Conservation (phyloP, 2,888 invertebrate species). For the Drosophila recens region DNA sequence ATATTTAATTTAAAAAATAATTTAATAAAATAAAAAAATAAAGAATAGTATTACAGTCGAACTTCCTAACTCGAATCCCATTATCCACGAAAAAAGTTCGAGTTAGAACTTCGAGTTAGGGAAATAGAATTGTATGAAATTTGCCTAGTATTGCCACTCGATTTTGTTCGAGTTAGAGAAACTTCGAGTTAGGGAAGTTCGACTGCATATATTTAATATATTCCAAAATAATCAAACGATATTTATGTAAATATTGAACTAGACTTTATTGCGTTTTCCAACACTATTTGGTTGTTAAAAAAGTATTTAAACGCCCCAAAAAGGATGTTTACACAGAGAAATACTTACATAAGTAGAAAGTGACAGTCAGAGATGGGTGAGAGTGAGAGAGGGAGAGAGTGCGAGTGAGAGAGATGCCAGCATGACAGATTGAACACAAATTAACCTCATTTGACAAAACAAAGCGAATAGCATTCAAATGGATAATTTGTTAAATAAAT, state of each 20-base stretch:
- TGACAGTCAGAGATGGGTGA: not conserved
- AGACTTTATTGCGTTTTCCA: not conserved
- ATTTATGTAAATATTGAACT: not conserved
- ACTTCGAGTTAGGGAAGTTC: no score
- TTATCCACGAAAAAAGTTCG: no score
- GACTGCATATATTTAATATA: not conserved
- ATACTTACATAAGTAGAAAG: not conserved
- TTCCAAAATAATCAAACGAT: not conserved
- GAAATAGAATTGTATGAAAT: no score
- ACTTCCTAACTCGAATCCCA: no score
- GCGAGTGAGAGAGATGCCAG: not conserved
- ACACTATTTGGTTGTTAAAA: not conserved
- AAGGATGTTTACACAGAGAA: not conserved
- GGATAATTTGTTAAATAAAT: constrained; percentile 84
- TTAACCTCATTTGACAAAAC: constrained; percentile 85
- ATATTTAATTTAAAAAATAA: no score
- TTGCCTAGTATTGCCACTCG: no score
- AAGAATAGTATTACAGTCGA: no score
- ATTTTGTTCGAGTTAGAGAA: no score
- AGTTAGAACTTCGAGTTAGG: no score
- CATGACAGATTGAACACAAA: constrained; percentile 79
- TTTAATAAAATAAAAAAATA: no score
- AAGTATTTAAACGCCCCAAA: not conserved
- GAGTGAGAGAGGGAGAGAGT: not conserved
- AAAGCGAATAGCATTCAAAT: constrained; percentile 77